These are phyloP conservation scores for Diacarnus erythraeanus DNA, from an alignment of 37 sponge, comb jelly and placozoan genomes.

Conservation along the genomic window DNA sequence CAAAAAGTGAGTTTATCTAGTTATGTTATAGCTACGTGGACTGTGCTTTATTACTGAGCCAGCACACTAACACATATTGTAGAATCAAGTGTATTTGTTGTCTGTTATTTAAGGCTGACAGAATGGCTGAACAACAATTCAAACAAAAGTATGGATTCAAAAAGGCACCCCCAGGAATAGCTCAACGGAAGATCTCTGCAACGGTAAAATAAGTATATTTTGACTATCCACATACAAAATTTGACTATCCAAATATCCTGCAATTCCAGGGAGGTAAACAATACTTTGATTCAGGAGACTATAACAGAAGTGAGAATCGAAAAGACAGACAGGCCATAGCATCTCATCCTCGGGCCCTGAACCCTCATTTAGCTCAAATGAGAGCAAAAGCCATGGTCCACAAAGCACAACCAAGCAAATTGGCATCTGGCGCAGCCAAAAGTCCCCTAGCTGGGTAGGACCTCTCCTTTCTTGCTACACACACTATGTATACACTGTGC, in stretches of 20 bases:
- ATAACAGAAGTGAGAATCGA: slow-evolving; percentile 35
- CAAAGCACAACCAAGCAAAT: slow-evolving; percentile 11
- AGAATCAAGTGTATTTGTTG: background rate
- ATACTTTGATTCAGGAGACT: slow-evolving; percentile 90
- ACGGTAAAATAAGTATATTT: background rate
- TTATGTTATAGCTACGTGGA: too few relatives aligned
- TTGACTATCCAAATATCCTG: too few relatives aligned
- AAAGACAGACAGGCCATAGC: slow-evolving; percentile 37
- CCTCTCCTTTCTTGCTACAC: background rate
- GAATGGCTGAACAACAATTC: slow-evolving; percentile 22
- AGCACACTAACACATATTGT: too few relatives aligned
- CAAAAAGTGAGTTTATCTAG: too few relatives aligned
- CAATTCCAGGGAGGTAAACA: slow-evolving; percentile 62
- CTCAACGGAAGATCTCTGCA: slow-evolving; percentile 54
- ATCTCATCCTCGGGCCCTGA: slow-evolving; percentile 42
- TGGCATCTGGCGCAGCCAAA: slow-evolving; percentile 7
- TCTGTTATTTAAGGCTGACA: slow-evolving; percentile 22
- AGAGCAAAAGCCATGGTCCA: background rate
- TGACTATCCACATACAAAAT: background rate
- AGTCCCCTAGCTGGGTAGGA: slow-evolving; percentile 2
- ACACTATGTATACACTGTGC: too few relatives aligned
- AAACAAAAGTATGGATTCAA: slow-evolving; percentile 39
- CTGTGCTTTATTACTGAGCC: too few relatives aligned
- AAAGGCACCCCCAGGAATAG: slow-evolving; percentile 24
- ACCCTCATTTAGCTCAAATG: slow-evolving; percentile 25